Base-by-base conservation (phyloP, 2,888 invertebrate genomes). In the Himalopsyche tibetana region DNA sequence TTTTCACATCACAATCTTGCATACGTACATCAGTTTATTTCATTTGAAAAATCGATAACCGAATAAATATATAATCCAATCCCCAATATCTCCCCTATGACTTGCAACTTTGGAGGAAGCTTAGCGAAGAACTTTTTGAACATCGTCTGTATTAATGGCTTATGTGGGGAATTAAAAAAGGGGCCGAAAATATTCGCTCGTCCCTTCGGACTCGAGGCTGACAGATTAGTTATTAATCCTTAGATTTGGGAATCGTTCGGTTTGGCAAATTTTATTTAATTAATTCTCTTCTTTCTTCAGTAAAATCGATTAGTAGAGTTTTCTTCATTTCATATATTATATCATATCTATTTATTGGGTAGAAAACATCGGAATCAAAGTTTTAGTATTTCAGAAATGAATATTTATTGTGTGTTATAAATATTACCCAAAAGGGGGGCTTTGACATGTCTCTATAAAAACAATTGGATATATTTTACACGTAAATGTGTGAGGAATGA, bases 141-240 rank as follows among this genome's bases (percentile, higher is more conserved):
- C 63, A 63, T 63, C 63, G 63, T 63, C 63, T 63, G 28, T 63
- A 63, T 63, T 63, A 63, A 63, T 63, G 63, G 63, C 63, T 63
- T 63, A 63, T 63, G 19, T 63, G 19, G 19, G 28, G 63, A 63
- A 63, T 63, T 63, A 63, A 63, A 63, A 56, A 28, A 63, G 63
- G 63, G 63, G n/a, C 28, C 51, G 15, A 28, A 19, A 63, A 63
- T 63, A 63, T 63, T 63, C 63, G 63, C 28, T 63, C 28, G 28
- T 63, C 63, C 63, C 28, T 28, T 19, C 19, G 63, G 28, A 63
- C 63, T 63, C 28, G 2, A 28, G 63, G 63, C 63, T 63, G 63
- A 63, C n/a, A 63, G 63, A 63, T 63, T 63, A 63, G 19, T 63
- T 63, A 28, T 63, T 19, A 63, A 63, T 63, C 63, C 63, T 63